Conservation (phyloP, 2,113 vertebrate genomes). For the Dolichotis patagonum region DNA sequence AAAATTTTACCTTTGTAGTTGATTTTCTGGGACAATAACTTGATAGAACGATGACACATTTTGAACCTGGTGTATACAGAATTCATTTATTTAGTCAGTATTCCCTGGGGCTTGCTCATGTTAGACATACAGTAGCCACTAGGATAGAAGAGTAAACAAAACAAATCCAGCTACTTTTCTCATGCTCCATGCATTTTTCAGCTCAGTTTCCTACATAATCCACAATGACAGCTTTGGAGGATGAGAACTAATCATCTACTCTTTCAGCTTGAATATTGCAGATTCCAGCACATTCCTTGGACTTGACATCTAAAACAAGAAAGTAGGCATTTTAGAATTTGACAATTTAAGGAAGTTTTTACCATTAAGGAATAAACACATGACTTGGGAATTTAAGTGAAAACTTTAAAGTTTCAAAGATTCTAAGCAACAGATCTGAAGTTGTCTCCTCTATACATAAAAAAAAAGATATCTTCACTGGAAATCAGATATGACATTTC, state of each 20-base stretch:
- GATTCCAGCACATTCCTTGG: background rate
- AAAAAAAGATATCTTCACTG: background rate
- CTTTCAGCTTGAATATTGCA: background rate
- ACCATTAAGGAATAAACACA: slow-evolving; percentile 10
- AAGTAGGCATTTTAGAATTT: background rate
- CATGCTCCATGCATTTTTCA: background rate
- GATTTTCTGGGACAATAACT: slow-evolving; percentile 32
- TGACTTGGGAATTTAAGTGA: background rate
- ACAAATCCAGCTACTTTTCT: background rate
- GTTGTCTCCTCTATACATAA: background rate
- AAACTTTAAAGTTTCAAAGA: background rate
- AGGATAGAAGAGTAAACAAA: background rate
- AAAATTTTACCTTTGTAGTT: background rate
- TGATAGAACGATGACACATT: background rate
- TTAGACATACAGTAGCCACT: background rate
- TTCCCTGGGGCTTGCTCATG: background rate
- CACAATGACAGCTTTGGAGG: background rate
- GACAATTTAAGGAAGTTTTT: background rate
- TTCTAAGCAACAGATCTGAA: background rate
- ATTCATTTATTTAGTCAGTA: background rate
- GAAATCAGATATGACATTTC: background rate
- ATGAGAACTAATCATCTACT: background rate
- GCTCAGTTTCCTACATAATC: background rate
- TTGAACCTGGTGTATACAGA: background rate
- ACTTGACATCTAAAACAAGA: background rate